Evolutionary conservation across 2,888 invertebrate species (phyloP).

Genomic region (Phragmatobia fuliginosa): DNA sequence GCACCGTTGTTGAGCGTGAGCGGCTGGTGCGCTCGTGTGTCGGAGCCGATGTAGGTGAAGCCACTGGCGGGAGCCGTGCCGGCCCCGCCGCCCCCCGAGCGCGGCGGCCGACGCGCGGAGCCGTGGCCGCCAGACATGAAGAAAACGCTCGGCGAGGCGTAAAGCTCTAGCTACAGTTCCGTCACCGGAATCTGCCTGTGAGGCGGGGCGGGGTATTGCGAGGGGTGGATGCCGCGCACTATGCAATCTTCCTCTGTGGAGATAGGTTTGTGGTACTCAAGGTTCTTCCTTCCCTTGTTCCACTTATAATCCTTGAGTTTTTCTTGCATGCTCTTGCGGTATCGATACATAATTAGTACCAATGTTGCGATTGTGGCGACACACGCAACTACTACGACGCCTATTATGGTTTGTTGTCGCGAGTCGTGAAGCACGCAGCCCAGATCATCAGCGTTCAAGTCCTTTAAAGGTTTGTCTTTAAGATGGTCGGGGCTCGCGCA

Average conservation of each 20-base stretch:
- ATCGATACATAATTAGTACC: conserved; percentile 91
- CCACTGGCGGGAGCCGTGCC: conserved; percentile 90
- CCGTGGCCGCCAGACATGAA: conserved; percentile 89
- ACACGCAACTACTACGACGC: conserved; percentile 91
- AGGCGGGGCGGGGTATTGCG: conserved; percentile 82
- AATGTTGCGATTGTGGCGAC: conserved; percentile 91
- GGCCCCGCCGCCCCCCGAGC: conserved; percentile 82
- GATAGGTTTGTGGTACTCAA: conserved; percentile 96
- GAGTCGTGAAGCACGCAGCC: conserved; percentile 94
- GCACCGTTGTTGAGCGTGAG: conserved; percentile 84
- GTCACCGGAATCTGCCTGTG: conserved; percentile 93
- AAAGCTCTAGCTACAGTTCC: conserved; percentile 98
- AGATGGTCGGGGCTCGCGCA: conserved; percentile 91
- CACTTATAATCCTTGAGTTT: conserved; percentile 94
- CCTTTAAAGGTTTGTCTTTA: conserved; percentile 89
- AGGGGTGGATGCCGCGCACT: conserved; percentile 88
- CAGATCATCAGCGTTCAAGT: conserved; percentile 91
- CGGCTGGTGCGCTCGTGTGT: conserved; percentile 84
- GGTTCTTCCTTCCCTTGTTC: conserved; percentile 93
- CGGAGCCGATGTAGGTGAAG: conserved; percentile 91
- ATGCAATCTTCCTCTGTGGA: conserved; percentile 94
- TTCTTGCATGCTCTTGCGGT: conserved; percentile 93
- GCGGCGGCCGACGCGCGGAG: conserved; percentile 81
- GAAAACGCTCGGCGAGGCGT: conserved; percentile 94
- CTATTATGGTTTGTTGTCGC: conserved; percentile 92